Percentiles rank a stretch among this genome's conserved stretches.
phyloP scores from a whole-genome alignment of 1,140 invertebrate species.

The Drosophila miranda region DNA sequence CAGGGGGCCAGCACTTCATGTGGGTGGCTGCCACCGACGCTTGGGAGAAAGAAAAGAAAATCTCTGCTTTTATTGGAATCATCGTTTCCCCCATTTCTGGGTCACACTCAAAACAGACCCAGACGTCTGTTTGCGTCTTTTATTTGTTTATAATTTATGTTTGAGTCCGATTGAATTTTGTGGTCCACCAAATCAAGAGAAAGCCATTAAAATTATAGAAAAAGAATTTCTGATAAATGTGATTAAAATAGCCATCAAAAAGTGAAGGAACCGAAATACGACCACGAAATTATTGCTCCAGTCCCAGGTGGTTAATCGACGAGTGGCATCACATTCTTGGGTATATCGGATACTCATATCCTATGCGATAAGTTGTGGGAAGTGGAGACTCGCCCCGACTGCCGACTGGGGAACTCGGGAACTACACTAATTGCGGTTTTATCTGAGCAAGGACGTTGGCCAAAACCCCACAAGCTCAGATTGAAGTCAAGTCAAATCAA shows the following conservation, averaged over 20 bases:
- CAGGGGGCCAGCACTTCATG: too few species aligned
- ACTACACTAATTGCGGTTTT: constrained; percentile 63
- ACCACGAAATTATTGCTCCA: constrained; percentile 9
- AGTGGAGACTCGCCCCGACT: too few species aligned
- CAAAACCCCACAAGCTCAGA: not conserved
- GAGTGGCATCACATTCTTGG: too few species aligned
- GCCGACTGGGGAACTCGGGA: constrained; percentile 15
- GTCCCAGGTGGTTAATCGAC: too few species aligned
- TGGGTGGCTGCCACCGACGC: constrained; percentile 47
- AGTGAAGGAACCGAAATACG: constrained; percentile 18
- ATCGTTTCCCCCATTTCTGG: constrained; percentile 59
- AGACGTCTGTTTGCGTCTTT: constrained; percentile 1
- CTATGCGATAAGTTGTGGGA: not conserved
- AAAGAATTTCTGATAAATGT: constrained; percentile 34
- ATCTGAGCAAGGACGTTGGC: constrained; percentile 63
- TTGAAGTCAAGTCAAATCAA: constrained; percentile 9
- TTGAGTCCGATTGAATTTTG: constrained; percentile 67
- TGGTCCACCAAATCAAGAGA: constrained; percentile 59
- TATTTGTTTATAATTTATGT: constrained; percentile 68
- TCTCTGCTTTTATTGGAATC: constrained; percentile 69
- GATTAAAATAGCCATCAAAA: constrained; percentile 44
- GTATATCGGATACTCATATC: too few species aligned
- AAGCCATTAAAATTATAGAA: constrained; percentile 74
- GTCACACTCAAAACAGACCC: constrained; percentile 27
- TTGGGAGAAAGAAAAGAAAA: constrained; percentile 43